Conservation (phyloP, 2,888 invertebrate genomes). For the Psylliodes chrysocephalus region DNA sequence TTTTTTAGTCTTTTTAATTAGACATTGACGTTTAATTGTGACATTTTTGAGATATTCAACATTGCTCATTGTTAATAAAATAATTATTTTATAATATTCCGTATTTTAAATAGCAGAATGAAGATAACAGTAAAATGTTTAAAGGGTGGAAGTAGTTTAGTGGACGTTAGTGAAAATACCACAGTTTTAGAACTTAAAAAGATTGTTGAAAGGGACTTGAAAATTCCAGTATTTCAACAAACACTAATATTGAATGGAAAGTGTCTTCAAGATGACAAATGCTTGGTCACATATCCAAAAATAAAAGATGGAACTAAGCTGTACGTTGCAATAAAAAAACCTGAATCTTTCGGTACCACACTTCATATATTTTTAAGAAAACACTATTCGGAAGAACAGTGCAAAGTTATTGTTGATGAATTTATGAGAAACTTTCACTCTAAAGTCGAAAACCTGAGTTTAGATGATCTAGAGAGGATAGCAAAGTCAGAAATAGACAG, state of each 20-base stretch:
- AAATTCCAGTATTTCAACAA: conserved; percentile 76
- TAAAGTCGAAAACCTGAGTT: conserved; percentile 61
- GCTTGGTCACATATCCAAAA: conserved; percentile 74
- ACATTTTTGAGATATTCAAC: background rate
- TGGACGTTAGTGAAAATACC: conserved; percentile 72
- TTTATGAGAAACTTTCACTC: conserved; percentile 66
- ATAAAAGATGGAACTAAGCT: conserved; percentile 81
- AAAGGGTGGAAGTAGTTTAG: conserved; percentile 75
- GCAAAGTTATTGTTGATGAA: conserved; percentile 70
- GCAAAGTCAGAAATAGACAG: conserved; percentile 59
- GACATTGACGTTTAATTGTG: conserved; percentile 9
- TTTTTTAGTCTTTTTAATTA: too few relatives aligned
- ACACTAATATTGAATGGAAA: conserved; percentile 78
- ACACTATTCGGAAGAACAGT: conserved; percentile 73
- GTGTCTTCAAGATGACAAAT: conserved; percentile 77
- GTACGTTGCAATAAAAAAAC: conserved; percentile 77
- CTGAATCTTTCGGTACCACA: conserved; percentile 70
- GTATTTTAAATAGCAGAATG: conserved; percentile 66
- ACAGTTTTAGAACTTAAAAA: conserved; percentile 77
- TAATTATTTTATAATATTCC: background rate
- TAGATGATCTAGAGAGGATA: conserved; percentile 63
- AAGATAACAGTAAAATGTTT: conserved; percentile 79
- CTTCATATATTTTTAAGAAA: conserved; percentile 70
- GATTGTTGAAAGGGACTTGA: conserved; percentile 71
- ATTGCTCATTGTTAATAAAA: background rate